phyloP scores from a whole-genome alignment of 1,140 invertebrate genomes.

The Nymphalis io region DNA sequence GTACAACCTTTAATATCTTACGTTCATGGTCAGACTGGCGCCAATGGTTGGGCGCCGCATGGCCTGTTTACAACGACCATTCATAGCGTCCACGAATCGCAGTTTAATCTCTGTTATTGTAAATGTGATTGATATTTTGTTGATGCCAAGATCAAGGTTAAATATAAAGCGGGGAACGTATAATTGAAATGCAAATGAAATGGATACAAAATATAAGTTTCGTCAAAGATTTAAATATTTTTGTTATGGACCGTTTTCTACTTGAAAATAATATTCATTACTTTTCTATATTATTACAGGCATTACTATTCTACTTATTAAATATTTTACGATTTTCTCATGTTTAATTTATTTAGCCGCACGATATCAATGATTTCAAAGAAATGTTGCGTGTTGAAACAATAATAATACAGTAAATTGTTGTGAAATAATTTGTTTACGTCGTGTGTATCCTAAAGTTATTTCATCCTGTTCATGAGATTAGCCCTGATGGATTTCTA shows the following conservation, averaged over 20 bases:
- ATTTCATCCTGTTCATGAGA: constrained; percentile 29
- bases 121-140: constrained; percentile 42
- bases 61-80: constrained; percentile 60
- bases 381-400: constrained; percentile 23
- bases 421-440: constrained; percentile 26
- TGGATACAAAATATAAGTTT: background rate
- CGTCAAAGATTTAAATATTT: too few relatives aligned
- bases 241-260: too few relatives aligned
- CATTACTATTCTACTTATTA: background rate
- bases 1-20: constrained; percentile 58
- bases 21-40: constrained; percentile 67
- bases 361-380: constrained; percentile 18
- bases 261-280: background rate
- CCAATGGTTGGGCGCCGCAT: constrained; percentile 53
- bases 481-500: constrained; percentile 39
- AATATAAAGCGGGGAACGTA: constrained; percentile 16
- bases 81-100: constrained; percentile 53
- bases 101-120: constrained; percentile 51
- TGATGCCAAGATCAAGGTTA: constrained; percentile 45
- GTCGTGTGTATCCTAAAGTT: constrained; percentile 20
- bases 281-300: background rate
- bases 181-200: background rate
- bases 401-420: constrained; percentile 23
- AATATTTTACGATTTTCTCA: constrained; percentile 7
- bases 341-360: constrained; percentile 14